Evolutionary conservation across 2,113 vertebrate species (phyloP), one percentile per base, ranked within the genome.

Genomic region (Phrynocephalus versicolor): DNA sequence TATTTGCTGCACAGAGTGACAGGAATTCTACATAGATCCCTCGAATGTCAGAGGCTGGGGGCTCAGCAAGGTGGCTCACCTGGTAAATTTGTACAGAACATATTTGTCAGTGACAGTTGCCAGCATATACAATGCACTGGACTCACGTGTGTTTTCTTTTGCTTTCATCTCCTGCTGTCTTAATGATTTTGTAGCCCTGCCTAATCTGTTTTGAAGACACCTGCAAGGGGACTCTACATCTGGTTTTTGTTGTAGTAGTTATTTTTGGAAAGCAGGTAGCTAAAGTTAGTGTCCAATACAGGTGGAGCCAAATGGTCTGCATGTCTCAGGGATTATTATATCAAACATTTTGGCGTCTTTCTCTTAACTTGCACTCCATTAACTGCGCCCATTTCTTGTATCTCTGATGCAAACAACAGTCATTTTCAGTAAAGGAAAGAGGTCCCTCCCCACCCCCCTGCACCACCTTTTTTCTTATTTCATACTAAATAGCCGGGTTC

Each of bases 291-390:
- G 81, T 91, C 70, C 70, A 82, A 14, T 83, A 86, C 88, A 90
- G 57, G 78, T 90, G 89, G 89, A 74, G 84, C 21, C 91, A 89
- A 76, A 88, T 25, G 12, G 41, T 90, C 60, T 76, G 30, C 23
- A 87, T n/a, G 8, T 72, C 72, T 81, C 77, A 58, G 70, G n/a
- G 57, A 84, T 19, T 86, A 90, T 19, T 86, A 90, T 76, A 85
- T 92, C 58, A 93, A 91, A 58, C 27, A 87, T 81, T 85, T 78
- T 88, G 64, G 79, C n/a, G 81, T 64, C 51, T 87, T n/a, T 27
- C n/a, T 79, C 84, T 85, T 55, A 84, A 85, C 86, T 90, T 60
- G 69, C 74, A 25, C 55, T 78, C n/a, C 55, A 84, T 3, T 78
- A 55, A 88, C 57, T 73, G 77, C 71, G 85, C 25, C 58, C 85